phyloP scores from a whole-genome alignment of 30 jellyfish, hydroid and myxozoan species.

The Rhopilema esculentum region DNA sequence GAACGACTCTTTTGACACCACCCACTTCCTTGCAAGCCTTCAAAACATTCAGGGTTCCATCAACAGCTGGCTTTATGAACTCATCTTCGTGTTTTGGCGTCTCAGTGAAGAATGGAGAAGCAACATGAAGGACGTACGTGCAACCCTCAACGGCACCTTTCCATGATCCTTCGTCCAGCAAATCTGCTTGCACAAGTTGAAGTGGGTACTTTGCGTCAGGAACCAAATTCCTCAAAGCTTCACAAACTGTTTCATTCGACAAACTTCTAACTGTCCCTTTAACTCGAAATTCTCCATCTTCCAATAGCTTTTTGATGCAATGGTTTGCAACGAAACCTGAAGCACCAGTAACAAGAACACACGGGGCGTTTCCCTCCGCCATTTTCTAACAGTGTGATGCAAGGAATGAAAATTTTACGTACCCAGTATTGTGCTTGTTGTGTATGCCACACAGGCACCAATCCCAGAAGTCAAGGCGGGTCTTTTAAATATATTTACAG shows the following conservation, averaged over 20 bases:
- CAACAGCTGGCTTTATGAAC: slow-evolving; percentile 56
- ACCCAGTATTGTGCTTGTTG: no score
- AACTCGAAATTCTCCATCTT: slow-evolving; percentile 48
- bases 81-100: slow-evolving; percentile 58
- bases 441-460: no score
- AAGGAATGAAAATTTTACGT: no score
- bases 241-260: slow-evolving; percentile 46
- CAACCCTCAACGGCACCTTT: slow-evolving; percentile 64
- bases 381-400: no score
- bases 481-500: no score
- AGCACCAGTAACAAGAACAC: slow-evolving; percentile 65
- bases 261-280: slow-evolving; percentile 61
- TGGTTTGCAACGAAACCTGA: slow-evolving; percentile 63
- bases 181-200: slow-evolving; percentile 58
- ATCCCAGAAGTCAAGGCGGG: no score
- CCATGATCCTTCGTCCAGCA: slow-evolving; percentile 61
- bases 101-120: slow-evolving; percentile 45
- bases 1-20: slow-evolving; percentile 63
- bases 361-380: slow-evolving; percentile 66
- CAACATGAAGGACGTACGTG: slow-evolving; percentile 60
- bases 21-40: slow-evolving; percentile 60
- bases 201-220: slow-evolving; percentile 43
- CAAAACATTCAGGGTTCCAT: slow-evolving; percentile 60
- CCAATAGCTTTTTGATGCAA: slow-evolving; percentile 49
- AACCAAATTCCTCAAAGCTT: slow-evolving; percentile 25